Conservation (phyloP, 2,888 invertebrate genomes). For the Trisateles emortualis region DNA sequence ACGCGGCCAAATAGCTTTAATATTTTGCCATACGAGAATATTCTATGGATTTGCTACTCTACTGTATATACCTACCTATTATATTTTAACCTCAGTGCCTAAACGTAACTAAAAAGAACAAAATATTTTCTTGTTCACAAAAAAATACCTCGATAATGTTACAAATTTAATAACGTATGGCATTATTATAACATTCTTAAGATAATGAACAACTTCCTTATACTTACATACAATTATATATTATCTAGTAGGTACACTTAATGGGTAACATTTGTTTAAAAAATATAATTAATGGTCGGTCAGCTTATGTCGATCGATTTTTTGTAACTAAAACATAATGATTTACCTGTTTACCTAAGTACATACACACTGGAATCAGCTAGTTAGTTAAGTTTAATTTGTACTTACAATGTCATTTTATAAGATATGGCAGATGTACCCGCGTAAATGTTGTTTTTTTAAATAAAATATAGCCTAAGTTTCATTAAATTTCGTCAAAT, state of each 20-base stretch:
- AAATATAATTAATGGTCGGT: constrained; percentile 18
- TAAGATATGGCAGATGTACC: too few species aligned
- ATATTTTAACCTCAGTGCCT: too few species aligned
- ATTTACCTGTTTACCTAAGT: constrained; percentile 3
- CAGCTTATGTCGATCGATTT: constrained; percentile 17
- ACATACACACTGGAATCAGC: not conserved
- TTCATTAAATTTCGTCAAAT: too few species aligned
- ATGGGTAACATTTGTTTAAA: constrained; percentile 27
- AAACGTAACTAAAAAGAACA: not conserved
- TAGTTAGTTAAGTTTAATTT: too few species aligned
- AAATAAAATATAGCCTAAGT: too few species aligned
- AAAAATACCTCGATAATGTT: not conserved
- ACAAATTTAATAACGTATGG: constrained; percentile 3
- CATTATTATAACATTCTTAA: constrained; percentile 21
- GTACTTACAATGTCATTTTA: too few species aligned
- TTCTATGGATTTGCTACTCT: too few species aligned
- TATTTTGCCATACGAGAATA: too few species aligned
- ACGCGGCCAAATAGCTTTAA: too few species aligned
- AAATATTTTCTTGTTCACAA: not conserved
- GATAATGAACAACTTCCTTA: constrained; percentile 40
- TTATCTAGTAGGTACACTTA: constrained; percentile 21
- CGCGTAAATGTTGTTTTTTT: too few species aligned
- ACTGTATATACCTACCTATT: too few species aligned
- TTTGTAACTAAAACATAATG: constrained; percentile 3
- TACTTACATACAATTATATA: constrained; percentile 26